Evolutionary conservation across 2,797 vertebrate genomes (phyloP).

Genomic region (Typhlichthys eigenmanni): DNA sequence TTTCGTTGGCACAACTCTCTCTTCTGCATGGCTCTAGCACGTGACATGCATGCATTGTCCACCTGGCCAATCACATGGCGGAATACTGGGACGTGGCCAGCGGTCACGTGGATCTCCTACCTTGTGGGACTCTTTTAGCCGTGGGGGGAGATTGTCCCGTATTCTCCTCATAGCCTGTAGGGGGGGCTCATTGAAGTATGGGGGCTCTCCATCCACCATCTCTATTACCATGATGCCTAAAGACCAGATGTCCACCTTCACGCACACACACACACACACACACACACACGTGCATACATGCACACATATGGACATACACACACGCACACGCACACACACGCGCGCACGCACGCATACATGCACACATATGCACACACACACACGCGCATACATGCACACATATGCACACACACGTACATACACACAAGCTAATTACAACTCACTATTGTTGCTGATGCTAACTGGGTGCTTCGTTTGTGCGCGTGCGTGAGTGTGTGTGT

Average conservation of each 20-base stretch:
- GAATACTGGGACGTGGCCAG: background rate
- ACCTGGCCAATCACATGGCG: background rate
- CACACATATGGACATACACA: constrained; percentile 1
- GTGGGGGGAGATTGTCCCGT: constrained; percentile 94
- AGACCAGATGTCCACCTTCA: constrained; percentile 98
- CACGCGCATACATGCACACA: background rate
- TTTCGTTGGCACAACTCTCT: no score
- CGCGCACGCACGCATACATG: constrained; percentile 27
- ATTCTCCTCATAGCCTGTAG: constrained; percentile 98
- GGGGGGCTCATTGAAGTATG: constrained; percentile 97
- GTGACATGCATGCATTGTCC: background rate
- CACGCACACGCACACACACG: background rate
- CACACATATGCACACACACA: background rate
- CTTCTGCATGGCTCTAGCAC: background rate
- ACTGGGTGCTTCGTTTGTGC: background rate
- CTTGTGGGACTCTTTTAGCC: constrained; percentile 94
- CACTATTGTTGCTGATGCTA: no score
- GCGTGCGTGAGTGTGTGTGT: background rate
- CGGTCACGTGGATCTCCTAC: constrained; percentile 57
- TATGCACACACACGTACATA: background rate
- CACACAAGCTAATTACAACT: background rate
- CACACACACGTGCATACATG: background rate
- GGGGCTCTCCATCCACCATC: constrained; percentile 98
- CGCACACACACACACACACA: constrained; percentile 4
- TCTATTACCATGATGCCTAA: constrained; percentile 99